These are phyloP conservation scores for Thera obeliscata DNA, from an alignment of 2,888 invertebrate genomes.

Conservation along the genomic window DNA sequence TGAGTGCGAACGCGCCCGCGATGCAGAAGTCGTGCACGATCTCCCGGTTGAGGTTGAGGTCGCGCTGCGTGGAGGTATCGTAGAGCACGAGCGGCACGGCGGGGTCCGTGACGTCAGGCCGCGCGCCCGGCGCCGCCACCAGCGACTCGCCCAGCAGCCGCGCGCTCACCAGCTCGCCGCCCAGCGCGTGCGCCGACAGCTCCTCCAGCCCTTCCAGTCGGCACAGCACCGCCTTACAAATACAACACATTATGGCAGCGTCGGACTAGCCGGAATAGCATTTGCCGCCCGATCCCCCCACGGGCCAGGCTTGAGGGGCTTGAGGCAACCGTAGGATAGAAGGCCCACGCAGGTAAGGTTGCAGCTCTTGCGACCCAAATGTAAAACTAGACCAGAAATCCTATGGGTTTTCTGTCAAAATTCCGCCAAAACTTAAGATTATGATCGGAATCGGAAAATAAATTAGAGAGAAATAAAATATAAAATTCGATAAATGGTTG, in stretches of 20 bases:
- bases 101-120: constrained; percentile 74
- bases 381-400: too few species aligned
- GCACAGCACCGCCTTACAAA: constrained; percentile 86
- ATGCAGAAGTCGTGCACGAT: constrained; percentile 82
- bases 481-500: too few species aligned
- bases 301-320: too few species aligned
- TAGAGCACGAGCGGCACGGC: constrained; percentile 85
- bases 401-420: too few species aligned
- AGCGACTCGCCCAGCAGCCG: constrained; percentile 82
- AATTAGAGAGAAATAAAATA: too few species aligned
- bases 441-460: too few species aligned
- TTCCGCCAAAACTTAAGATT: too few species aligned
- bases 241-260: not conserved
- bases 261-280: too few species aligned
- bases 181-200: constrained; percentile 65
- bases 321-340: too few species aligned
- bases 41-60: constrained; percentile 86
- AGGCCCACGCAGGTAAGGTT: too few species aligned
- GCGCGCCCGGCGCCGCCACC: constrained; percentile 81
- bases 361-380: too few species aligned
- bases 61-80: constrained; percentile 86
- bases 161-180: constrained; percentile 61
- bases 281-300: too few species aligned
- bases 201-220: constrained; percentile 89
- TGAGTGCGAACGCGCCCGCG: constrained; percentile 65